phyloP scores from a whole-genome alignment of 2,888 invertebrate species.

The Heliothis peltigera region DNA sequence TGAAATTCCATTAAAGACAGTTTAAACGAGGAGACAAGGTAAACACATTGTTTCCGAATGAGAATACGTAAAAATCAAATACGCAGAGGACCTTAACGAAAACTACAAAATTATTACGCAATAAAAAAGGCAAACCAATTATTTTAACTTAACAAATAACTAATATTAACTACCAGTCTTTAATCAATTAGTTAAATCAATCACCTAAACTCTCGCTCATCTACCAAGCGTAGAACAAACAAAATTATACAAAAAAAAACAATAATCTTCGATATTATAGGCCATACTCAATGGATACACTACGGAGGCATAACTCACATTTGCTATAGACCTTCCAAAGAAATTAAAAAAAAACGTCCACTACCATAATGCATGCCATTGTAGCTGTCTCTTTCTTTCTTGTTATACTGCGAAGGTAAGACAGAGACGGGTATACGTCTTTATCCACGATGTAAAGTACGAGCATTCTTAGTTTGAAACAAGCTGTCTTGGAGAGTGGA shows the following conservation, averaged over 20 bases:
- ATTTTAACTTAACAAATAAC: constrained; percentile 34
- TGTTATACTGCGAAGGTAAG: constrained; percentile 35
- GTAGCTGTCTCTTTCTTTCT: constrained; percentile 71
- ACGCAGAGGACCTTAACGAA: neutral
- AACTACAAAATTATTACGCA: constrained; percentile 2
- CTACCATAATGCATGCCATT: constrained; percentile 87
- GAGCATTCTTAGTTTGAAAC: constrained; percentile 70
- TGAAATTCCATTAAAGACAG: too few species aligned
- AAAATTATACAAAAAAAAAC: constrained; percentile 59
- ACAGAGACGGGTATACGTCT: constrained; percentile 71
- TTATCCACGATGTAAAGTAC: constrained; percentile 61
- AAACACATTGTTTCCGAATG: too few species aligned
- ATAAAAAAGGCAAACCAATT: neutral
- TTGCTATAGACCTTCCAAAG: constrained; percentile 83
- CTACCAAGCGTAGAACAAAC: constrained; percentile 41
- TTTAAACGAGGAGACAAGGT: too few species aligned
- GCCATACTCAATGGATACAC: constrained; percentile 73
- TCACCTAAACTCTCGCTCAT: constrained; percentile 31
- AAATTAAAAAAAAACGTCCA: constrained; percentile 85
- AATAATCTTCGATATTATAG: constrained; percentile 57
- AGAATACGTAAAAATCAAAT: too few species aligned
- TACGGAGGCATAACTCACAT: constrained; percentile 83
- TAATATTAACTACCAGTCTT: constrained; percentile 19
- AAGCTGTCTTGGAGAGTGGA: constrained; percentile 41
- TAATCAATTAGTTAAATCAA: constrained; percentile 44